phyloP scores from a whole-genome alignment of 2,797 vertebrate genomes.

The Scyliorhinus canicula region DNA sequence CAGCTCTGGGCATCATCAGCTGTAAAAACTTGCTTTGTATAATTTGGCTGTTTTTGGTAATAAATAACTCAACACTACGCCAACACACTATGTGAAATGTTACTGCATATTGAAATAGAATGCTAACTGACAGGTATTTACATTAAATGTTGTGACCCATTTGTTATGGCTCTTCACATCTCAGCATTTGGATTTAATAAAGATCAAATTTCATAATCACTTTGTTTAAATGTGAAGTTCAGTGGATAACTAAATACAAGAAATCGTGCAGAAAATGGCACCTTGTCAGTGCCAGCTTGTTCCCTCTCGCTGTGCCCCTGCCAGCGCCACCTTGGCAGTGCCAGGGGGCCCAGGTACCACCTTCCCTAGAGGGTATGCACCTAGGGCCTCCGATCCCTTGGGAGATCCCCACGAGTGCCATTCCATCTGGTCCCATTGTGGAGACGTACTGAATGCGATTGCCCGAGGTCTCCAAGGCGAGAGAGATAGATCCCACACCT shows the following conservation, averaged over 20 bases:
- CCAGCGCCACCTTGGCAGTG: too few species aligned
- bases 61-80: background rate
- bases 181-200: background rate
- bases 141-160: background rate
- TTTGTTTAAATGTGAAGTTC: background rate
- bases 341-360: too few species aligned
- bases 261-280: too few species aligned
- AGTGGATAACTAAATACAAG: background rate
- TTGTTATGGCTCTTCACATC: background rate
- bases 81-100: background rate
- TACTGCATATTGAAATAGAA: background rate
- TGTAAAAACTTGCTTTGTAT: background rate
- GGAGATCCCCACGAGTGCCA: too few species aligned
- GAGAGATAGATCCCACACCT: too few species aligned
- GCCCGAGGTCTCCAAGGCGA: too few species aligned
- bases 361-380: too few species aligned
- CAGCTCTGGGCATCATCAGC: background rate
- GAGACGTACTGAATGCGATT: too few species aligned
- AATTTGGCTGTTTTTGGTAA: background rate
- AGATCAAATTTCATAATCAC: background rate
- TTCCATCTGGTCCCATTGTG: too few species aligned
- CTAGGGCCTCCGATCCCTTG: too few species aligned
- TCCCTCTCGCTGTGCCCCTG: too few species aligned
- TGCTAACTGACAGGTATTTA: background rate
- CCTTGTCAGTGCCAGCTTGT: too few species aligned